phyloP scores from a whole-genome alignment of 2,797 vertebrate genomes.

The Melopsittacus undulatus region DNA sequence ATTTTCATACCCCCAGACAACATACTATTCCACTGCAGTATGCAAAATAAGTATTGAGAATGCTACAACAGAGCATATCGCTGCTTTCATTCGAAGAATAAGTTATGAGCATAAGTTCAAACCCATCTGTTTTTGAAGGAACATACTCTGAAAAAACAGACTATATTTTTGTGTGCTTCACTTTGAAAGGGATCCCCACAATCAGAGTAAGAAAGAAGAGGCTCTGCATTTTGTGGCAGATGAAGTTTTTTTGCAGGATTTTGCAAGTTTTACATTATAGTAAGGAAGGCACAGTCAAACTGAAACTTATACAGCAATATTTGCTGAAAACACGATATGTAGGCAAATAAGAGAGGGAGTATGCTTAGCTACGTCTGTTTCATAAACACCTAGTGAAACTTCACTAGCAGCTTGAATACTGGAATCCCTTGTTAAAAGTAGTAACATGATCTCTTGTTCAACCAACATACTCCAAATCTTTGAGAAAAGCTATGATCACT shows the following conservation, averaged over 20 bases:
- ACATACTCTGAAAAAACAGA: background rate
- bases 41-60: background rate
- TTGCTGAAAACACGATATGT: background rate
- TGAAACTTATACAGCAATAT: background rate
- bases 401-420: background rate
- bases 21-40: background rate
- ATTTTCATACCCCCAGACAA: background rate
- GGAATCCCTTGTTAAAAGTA: background rate
- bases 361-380: background rate
- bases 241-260: background rate
- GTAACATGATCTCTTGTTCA: background rate
- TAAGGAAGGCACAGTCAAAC: background rate
- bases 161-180: background rate
- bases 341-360: background rate
- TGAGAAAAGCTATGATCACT: background rate
- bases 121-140: background rate
- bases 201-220: background rate
- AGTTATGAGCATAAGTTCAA: background rate
- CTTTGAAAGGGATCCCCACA: background rate
- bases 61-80: background rate
- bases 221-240: background rate
- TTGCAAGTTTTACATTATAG: background rate
- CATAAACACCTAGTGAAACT: background rate
- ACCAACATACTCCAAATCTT: background rate
- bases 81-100: background rate